phyloP scores from a whole-genome alignment of 1,140 invertebrate genomes.

The Lasioglossum baleicum region DNA sequence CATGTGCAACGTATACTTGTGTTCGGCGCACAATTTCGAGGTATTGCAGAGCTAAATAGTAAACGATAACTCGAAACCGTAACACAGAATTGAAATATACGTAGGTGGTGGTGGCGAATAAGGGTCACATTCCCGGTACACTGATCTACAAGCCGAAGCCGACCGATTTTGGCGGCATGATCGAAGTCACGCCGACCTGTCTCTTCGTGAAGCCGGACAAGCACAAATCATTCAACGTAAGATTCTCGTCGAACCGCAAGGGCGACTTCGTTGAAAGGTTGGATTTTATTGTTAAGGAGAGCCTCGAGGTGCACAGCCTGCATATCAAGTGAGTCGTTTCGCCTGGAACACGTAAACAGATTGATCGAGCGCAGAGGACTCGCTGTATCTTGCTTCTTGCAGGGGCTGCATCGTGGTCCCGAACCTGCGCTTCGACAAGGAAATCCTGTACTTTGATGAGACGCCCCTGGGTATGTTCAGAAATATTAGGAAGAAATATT shows the following conservation, averaged over 20 bases:
- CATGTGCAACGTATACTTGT: constrained; percentile 64
- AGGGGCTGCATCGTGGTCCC: constrained; percentile 78
- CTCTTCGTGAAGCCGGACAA: constrained; percentile 57
- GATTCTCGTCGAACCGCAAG: constrained; percentile 64
- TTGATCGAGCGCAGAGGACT: not conserved
- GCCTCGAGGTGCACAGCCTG: constrained; percentile 65
- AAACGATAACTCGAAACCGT: not conserved
- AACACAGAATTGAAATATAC: no score
- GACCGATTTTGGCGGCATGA: constrained; percentile 63
- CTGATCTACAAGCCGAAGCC: constrained; percentile 55
- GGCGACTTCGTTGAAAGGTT: constrained; percentile 71
- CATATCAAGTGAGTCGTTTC: constrained; percentile 65
- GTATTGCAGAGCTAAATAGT: constrained; percentile 36
- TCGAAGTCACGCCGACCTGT: constrained; percentile 56
- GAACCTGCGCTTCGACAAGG: constrained; percentile 71
- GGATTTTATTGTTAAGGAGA: constrained; percentile 71
- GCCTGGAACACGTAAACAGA: not conserved
- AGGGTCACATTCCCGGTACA: constrained; percentile 66
- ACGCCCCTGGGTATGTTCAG: constrained; percentile 68
- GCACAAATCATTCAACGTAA: constrained; percentile 65
- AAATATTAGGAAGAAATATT: not conserved
- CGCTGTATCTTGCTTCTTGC: constrained; percentile 37
- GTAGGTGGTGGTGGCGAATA: constrained; percentile 67
- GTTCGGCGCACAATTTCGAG: constrained; percentile 70
- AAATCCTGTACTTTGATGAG: constrained; percentile 71